These are phyloP conservation scores for Bugulina stolonifera DNA, from an alignment of 2,888 invertebrate genomes.

Conservation along the genomic window DNA sequence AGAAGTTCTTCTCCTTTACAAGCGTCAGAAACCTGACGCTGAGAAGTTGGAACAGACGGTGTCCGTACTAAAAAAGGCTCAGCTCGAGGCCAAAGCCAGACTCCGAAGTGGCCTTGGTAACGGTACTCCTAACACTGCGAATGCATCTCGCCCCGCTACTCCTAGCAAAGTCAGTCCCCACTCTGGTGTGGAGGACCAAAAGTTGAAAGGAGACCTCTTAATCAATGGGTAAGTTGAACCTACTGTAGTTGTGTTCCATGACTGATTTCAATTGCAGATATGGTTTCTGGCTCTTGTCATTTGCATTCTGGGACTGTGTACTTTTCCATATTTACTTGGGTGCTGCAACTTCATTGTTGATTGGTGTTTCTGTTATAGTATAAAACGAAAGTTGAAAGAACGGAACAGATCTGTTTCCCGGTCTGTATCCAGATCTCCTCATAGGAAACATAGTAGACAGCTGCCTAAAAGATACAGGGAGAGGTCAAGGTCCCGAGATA, in stretches of 20 bases:
- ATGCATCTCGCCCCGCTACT: slow-evolving; percentile 4
- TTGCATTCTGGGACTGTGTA: no score
- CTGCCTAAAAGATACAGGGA: slow-evolving; percentile 18
- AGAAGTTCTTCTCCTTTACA: slow-evolving; percentile 76
- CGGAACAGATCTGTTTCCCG: background rate
- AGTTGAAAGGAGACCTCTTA: background rate
- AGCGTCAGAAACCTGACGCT: slow-evolving; percentile 67
- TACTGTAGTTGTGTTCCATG: no score
- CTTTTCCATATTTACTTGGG: no score
- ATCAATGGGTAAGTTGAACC: slow-evolving; percentile 10
- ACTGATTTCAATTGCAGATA: no score
- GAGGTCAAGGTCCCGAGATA: background rate
- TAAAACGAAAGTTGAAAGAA: slow-evolving; percentile 7
- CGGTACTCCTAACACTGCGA: background rate
- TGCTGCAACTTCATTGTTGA: background rate
- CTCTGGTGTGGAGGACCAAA: slow-evolving; percentile 20
- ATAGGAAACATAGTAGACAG: slow-evolving; percentile 20
- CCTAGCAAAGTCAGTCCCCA: slow-evolving; percentile 25
- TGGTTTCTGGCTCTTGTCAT: no score
- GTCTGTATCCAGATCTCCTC: slow-evolving; percentile 12
- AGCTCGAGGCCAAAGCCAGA: slow-evolving; percentile 48
- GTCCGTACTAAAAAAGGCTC: slow-evolving; percentile 66
- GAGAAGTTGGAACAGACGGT: slow-evolving; percentile 70
- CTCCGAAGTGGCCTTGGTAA: slow-evolving; percentile 12
- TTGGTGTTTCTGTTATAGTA: background rate